Percentiles rank a stretch among this genome's conserved stretches.
phyloP scores from a whole-genome alignment of 2,113 vertebrate genomes.

The Cinclus cinclus region DNA sequence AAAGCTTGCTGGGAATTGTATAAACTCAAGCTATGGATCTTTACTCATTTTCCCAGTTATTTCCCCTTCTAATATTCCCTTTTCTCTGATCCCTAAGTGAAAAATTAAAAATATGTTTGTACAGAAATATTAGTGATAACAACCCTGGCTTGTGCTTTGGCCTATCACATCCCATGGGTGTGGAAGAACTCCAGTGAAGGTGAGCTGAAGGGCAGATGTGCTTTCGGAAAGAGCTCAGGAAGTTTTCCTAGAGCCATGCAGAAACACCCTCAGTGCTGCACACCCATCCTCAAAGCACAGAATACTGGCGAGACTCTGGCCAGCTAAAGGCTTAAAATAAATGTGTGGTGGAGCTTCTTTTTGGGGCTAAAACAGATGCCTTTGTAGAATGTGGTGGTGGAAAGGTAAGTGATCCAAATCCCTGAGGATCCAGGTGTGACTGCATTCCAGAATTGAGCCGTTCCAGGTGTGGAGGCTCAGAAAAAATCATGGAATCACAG shows the following conservation, averaged over 20 bases:
- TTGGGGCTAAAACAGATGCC: background rate
- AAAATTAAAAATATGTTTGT: constrained; percentile 44
- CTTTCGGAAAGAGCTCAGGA: background rate
- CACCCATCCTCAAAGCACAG: background rate
- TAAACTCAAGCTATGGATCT: constrained; percentile 47
- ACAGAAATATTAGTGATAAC: constrained; percentile 18
- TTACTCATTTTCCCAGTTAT: constrained; percentile 36
- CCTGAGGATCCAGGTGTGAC: background rate
- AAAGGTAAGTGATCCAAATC: background rate
- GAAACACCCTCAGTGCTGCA: background rate
- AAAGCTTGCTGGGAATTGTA: constrained; percentile 27
- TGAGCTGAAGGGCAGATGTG: constrained; percentile 32
- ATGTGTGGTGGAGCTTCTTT: background rate
- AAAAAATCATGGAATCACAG: background rate
- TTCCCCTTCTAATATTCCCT: constrained; percentile 34
- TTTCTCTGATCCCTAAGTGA: background rate
- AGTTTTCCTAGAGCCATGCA: background rate
- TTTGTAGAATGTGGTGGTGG: background rate
- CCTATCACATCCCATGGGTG: background rate
- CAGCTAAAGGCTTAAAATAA: constrained; percentile 1
- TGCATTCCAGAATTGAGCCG: accelerated
- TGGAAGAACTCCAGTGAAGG: constrained; percentile 27
- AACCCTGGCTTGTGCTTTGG: constrained; percentile 39
- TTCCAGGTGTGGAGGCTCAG: background rate
- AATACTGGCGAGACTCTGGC: background rate